These are phyloP conservation scores for Macroglossus sobrinus DNA, from an alignment of 2,113 vertebrate genomes.

Conservation along the genomic window DNA sequence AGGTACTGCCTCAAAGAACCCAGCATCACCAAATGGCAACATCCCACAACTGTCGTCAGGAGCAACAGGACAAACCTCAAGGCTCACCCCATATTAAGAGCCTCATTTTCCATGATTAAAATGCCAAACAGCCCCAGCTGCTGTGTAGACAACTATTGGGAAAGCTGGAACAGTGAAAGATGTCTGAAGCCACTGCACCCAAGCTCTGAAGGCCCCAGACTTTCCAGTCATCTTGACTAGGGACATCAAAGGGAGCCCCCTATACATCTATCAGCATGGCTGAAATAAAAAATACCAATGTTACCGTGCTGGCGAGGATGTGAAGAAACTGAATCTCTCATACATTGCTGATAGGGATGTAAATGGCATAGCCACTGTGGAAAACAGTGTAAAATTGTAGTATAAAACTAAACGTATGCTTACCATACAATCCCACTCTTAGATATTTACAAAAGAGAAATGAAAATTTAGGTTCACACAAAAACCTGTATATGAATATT, in stretches of 20 bases:
- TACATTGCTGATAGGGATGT: neutral
- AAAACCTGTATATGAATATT: neutral
- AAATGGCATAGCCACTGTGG: neutral
- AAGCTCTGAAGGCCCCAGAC: neutral
- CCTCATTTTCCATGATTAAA: neutral
- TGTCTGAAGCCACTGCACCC: neutral
- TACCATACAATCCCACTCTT: neutral
- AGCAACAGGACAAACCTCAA: neutral
- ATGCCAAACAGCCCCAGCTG: neutral
- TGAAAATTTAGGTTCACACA: neutral
- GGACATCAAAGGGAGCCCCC: neutral
- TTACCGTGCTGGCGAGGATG: neutral
- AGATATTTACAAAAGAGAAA: neutral
- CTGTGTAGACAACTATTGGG: neutral
- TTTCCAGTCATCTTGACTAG: neutral
- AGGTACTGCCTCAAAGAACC: neutral
- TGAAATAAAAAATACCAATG: neutral
- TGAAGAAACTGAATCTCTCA: neutral
- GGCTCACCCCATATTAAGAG: neutral
- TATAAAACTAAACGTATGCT: neutral
- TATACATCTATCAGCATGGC: neutral
- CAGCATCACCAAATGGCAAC: neutral
- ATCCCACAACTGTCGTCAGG: neutral
- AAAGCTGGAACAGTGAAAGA: neutral
- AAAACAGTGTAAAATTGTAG: neutral